Base-by-base conservation (phyloP, 30 jellyfish, hydroid and myxozoan genomes). In the Catostylus mosaicus region DNA sequence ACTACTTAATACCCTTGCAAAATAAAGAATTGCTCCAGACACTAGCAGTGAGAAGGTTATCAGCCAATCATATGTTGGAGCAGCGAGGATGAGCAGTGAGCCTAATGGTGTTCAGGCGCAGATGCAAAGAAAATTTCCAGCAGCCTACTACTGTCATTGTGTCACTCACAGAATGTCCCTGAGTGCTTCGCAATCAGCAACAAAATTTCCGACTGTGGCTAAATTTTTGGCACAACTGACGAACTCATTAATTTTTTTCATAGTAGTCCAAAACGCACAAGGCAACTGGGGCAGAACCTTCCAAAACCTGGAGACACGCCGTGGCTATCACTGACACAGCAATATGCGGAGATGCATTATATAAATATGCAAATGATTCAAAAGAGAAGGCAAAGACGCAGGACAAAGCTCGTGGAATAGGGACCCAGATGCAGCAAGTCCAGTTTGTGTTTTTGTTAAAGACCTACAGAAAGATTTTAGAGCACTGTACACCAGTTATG, bases 41-140 rank as follows among this genome's bases (percentile, higher is more conserved):
- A 54, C 82, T 50, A 47, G 82, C 88, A 18, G 64, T 30, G 64
- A 56, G 74, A 76, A 76, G 74, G 82, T 76, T 30, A 37, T 76
- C 66, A 80, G 88, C 62, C 78, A 79, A 63, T 79, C 81, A 18
- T 78, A 78, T 45, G 83, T 30, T 61, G 89, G 89, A 78, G 89
- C 89, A 11, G 83, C 82, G 61, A 79, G 83, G 40, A 79, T 37
- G 82, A 64, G 90, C 73, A 35, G 82, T 64, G 90, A 60, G 67
- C 90, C 64, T 16, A 78, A 63, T 78, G 83, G 83, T 60, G 81
- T 78, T 60, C 89, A 78, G 71, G 37, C 52, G 48, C 89, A 57
- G 14, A 60, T 78, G 63, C 89, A 78, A 40, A 36, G 83, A 12
- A 33, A 64, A 60, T 78, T 78, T 61, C 81, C 89, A 19, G 85